Conservation (phyloP, 2,888 invertebrate species). For the Prionchulus punctatus region DNA sequence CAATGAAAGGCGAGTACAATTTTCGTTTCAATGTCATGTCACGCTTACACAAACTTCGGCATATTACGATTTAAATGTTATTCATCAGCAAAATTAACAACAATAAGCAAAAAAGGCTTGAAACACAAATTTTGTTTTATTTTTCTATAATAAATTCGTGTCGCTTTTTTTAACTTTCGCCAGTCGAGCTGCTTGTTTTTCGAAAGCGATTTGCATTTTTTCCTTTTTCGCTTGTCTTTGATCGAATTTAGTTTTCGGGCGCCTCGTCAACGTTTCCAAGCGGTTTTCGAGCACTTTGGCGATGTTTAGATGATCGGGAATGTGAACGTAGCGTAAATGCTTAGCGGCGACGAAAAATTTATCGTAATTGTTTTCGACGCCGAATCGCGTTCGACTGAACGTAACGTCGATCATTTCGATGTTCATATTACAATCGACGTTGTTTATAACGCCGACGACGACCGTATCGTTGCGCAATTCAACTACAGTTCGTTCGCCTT, state of each 20-base stretch:
- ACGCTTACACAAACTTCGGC: no score
- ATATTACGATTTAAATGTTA: no score
- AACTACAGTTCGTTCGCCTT: constrained; percentile 23
- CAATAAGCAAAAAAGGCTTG: no score
- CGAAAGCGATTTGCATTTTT: no score
- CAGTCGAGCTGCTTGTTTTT: no score
- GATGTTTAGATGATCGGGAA: constrained; percentile 31
- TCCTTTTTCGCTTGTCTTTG: background rate
- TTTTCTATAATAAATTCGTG: no score
- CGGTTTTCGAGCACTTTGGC: constrained; percentile 9
- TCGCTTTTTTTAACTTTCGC: no score
- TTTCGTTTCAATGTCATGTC: no score
- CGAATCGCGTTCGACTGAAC: constrained; percentile 18
- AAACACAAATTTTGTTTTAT: no score
- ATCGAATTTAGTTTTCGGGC: background rate
- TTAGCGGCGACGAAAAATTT: constrained; percentile 26
- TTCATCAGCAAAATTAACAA: no score
- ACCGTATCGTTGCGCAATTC: constrained; percentile 26
- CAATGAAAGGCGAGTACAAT: no score
- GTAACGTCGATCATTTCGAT: constrained; percentile 21
- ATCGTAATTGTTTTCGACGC: no score
- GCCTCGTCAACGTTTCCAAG: background rate
- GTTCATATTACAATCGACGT: constrained; percentile 26
- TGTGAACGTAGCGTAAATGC: constrained; percentile 29
- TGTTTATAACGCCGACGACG: constrained; percentile 20